phyloP scores from a whole-genome alignment of 2,113 vertebrate genomes.

The Phalacrocorax aristotelis region DNA sequence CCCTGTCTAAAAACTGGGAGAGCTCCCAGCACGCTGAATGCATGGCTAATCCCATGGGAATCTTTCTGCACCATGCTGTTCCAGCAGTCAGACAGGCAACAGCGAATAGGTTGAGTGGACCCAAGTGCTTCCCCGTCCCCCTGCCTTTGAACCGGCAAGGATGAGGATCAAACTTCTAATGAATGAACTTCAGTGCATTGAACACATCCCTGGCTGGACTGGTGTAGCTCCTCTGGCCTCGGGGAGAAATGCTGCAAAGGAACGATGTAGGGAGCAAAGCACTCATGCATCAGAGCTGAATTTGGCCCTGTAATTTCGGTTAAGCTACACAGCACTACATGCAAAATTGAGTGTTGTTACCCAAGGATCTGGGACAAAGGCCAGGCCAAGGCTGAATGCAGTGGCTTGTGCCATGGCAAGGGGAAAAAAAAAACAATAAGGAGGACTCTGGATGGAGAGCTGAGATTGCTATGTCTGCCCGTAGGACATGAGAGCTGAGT shows the following conservation, averaged over 20 bases:
- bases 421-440: not conserved
- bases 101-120: not conserved
- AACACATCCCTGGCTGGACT: not conserved
- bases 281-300: not conserved
- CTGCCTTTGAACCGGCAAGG: not conserved
- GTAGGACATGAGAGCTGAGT: fast-evolving
- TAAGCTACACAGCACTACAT: not conserved
- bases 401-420: not conserved
- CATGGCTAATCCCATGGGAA: constrained; percentile 22
- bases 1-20: not conserved
- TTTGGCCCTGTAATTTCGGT: not conserved
- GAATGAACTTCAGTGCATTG: not conserved
- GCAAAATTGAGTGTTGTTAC: not conserved
- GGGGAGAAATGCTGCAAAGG: not conserved
- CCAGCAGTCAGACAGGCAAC: constrained; percentile 20
- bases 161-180: not conserved
- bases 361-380: not conserved
- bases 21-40: not conserved
- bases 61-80: not conserved
- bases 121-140: not conserved
- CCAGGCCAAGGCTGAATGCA: not conserved
- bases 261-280: fast-evolving
- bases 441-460: not conserved
- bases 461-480: not conserved
- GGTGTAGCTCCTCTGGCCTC: not conserved